Evolutionary conservation across 2,113 vertebrate genomes (phyloP), one percentile per base, ranked within the genome.

Genomic region (Excalfactoria chinensis): DNA sequence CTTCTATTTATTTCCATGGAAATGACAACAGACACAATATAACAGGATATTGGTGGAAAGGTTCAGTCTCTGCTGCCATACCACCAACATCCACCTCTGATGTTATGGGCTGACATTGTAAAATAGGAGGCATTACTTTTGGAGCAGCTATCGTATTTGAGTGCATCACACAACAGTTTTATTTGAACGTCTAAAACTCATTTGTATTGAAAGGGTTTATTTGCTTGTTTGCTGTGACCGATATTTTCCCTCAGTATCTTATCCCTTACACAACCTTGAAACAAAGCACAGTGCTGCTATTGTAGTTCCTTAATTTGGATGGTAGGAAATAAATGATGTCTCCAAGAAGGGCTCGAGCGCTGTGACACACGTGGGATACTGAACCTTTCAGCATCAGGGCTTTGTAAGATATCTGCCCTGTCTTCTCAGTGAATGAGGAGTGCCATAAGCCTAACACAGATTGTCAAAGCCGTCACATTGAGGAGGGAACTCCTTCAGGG

Each of bases 331-430:
- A 67, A 60, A 16, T 6, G 0, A 34, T 49, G 14, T 43, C 60
- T 59, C 44, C 22, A 32, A 28, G 30, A 51, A 63, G 32, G 35
- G 68, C 19, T 86, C 4, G 2, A 82, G 19, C 22, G 19, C 14
- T 37, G 4, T 0, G 0, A 13, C 51, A 9, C 22, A 26, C 0
- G 0, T 13, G 9, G 25, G 23, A 49, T 41, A 4, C 8, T 79
- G 56, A 28, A 58, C 8, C 19, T 55, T 66, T 62, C 49, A 49
- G 32, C 21, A 44, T 68, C 28, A 74, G 46, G 30, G 7, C 72
- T 86, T 63, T 71, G 21, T 41, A 41, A 25, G 25, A 80, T 37
- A 37, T 14, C 34, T 84, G 35, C 75, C 35, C 1, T 1, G 35
- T 43, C 59, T 48, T 58, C 53, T 64, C n/a, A 30, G 35, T 25